Percentiles rank a stretch among this genome's conserved stretches.
phyloP scores from a whole-genome alignment of 2,113 vertebrate genomes.

The Chitala chitala region DNA sequence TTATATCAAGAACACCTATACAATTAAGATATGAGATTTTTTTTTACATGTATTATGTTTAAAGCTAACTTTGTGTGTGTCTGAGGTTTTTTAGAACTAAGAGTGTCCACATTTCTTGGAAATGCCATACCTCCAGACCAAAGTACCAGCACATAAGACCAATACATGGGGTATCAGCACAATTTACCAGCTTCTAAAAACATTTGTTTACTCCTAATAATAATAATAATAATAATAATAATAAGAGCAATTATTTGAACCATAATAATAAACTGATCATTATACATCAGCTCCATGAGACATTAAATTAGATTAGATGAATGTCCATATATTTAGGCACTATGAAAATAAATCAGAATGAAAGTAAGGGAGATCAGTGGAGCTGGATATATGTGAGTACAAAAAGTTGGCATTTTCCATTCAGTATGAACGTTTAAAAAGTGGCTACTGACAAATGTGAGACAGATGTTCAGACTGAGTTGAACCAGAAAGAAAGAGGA shows the following conservation, averaged over 20 bases:
- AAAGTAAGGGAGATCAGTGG: conserved; percentile 55
- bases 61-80: conserved; percentile 62
- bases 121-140: background rate
- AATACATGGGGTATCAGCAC: background rate
- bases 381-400: conserved; percentile 60
- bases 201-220: background rate
- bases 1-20: conserved; percentile 75
- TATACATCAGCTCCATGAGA: conserved; percentile 1
- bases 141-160: conserved; percentile 12
- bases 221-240: conserved; percentile 13
- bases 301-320: conserved; percentile 58
- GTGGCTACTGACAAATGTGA: conserved; percentile 68
- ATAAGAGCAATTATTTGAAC: conserved; percentile 12
- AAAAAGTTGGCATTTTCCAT: conserved; percentile 54
- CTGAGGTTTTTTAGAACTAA: conserved; percentile 47
- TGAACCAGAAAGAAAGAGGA: conserved; percentile 58
- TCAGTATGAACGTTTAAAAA: conserved; percentile 73
- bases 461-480: conserved; percentile 32
- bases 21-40: conserved; percentile 61
- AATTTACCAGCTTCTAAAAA: conserved; percentile 8
- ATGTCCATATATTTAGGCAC: conserved; percentile 85
- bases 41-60: conserved; percentile 61
- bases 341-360: conserved; percentile 66
- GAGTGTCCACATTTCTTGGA: background rate
- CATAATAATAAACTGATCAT: conserved; percentile 42